Conservation (phyloP, 2,113 vertebrate genomes). For the Amphiprion ocellaris region DNA sequence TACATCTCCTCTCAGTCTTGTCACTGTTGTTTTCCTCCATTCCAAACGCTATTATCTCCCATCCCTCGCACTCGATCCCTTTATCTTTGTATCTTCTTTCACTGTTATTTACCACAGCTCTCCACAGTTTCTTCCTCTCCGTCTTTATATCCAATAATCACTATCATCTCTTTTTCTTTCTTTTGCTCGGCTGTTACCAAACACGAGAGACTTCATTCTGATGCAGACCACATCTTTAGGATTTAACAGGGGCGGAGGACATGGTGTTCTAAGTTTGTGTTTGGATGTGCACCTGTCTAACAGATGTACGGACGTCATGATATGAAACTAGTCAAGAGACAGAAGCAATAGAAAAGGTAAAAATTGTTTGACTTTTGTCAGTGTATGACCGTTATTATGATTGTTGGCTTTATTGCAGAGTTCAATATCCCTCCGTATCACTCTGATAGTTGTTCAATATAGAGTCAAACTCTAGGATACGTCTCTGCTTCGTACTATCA, state of each 20-base stretch:
- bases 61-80: not conserved
- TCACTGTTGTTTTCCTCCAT: not conserved
- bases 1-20: not conserved
- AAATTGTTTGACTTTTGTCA: not conserved
- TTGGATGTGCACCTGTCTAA: not conserved
- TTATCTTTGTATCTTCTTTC: not conserved
- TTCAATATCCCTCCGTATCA: too few relatives aligned
- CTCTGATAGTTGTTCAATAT: too few relatives aligned
- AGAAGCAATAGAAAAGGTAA: not conserved
- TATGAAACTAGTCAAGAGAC: not conserved
- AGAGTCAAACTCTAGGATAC: too few relatives aligned
- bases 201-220: conserved; percentile 47
- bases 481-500: too few relatives aligned
- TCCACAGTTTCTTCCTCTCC: not conserved
- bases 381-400: too few relatives aligned
- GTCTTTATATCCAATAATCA: conserved; percentile 1
- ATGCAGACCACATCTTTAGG: conserved; percentile 23
- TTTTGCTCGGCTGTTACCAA: not conserved
- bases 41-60: not conserved
- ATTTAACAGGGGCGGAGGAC: not conserved
- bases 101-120: not conserved
- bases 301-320: not conserved
- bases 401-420: too few relatives aligned
- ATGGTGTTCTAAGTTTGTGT: not conserved
- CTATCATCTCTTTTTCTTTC: not conserved